Base-by-base conservation (phyloP, 92 coral and sea anemone species). In the Epizoanthus scotinus region DNA sequence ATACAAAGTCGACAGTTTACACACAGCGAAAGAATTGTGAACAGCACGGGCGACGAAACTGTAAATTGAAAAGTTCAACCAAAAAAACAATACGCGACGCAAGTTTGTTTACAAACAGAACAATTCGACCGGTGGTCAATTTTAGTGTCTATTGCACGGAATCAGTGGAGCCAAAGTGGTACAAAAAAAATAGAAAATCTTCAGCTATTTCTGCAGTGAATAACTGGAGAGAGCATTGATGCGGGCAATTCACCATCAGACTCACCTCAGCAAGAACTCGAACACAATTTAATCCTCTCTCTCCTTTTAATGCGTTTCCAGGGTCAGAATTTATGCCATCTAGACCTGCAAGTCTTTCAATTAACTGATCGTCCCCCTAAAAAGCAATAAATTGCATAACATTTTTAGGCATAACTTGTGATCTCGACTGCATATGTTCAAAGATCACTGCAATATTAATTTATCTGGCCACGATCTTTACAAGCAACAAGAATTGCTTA, bases 321-420 rank as follows among this genome's bases (percentile, higher is more conserved):
- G 96, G 83, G 22, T 96, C 98, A 5, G 93, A 82, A 77, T 89
- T 93, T 64, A 96, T 93, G 22, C 99, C 99, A 87, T 96, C 99
- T 61, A 96, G 82, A 15, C 98, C 97, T 31, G 98, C 90, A 58
- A 96, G 93, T 42, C 97, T 89, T 78, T 93, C 94, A 34, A 96
- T 83, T 10, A 94, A 84, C 49, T 96, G 96, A 26, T 96, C 96
- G 70, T 96, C 99, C 8, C 98, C 99, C 99, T 96, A 40, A 58
- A 82, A 89, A 62, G 36, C 22, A 78, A 78, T 59, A 56, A 84
- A 78, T 72, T 12, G 18, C 20, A 74, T 18, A 67, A 56, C 55
- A 74, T 34, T 1, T 8, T 59, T 29, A 63, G 66, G 59, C 20
- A 59, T 26, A 58, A 22, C 63, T 20, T 31, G n/a, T 58, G 56